Evolutionary conservation across 2,888 invertebrate genomes (phyloP), one percentile per base, ranked within the genome.

Genomic region (Lycocerus yunnanus): DNA sequence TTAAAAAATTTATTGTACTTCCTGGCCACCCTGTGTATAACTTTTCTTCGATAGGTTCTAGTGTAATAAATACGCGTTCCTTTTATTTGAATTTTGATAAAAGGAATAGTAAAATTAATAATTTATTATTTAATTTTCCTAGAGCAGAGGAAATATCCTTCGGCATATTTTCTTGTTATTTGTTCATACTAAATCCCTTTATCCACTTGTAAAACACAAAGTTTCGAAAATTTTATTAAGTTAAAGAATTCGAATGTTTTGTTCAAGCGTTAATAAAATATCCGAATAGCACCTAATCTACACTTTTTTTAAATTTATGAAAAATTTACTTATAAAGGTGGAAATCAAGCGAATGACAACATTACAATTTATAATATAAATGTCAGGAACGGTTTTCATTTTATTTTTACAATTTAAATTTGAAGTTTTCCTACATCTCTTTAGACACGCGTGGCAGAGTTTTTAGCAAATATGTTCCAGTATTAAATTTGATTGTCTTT

Each of bases 301-400:
- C 66, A 71, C 66, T 59, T 65, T 24, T 58, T 65, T 58, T 58
- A 58, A 71, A 71, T 65, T 71, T 65, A 66, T 43, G 63, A 58
- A 58, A 71, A 65, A 71, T 71, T 71, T 71, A 66, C 71, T 66
- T 66, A 66, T 66, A 59, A 66, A 66, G n/a, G 66, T 66, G 58
- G 71, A 66, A 71, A 58, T 59, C 71, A 66, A 21, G 71, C 71
- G 71, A 71, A 71, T 66, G 71, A 71, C 71, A 71, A 71, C 66
- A 66, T 71, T 71, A 71, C 66, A 66, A 71, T 71, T 71, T 66
- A 66, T 71, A 70, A 58, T 61, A 24, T 70, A 15, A 65, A 58
- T 15, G 21, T 18, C 18, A 65, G 14, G 58, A 68, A 18, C 15
- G 16, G 68, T 14, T 63, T 16, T 18, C 18, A 18, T 16, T 63